Base-by-base conservation (phyloP, 1,140 invertebrate species). In the Berghia stephanieae region DNA sequence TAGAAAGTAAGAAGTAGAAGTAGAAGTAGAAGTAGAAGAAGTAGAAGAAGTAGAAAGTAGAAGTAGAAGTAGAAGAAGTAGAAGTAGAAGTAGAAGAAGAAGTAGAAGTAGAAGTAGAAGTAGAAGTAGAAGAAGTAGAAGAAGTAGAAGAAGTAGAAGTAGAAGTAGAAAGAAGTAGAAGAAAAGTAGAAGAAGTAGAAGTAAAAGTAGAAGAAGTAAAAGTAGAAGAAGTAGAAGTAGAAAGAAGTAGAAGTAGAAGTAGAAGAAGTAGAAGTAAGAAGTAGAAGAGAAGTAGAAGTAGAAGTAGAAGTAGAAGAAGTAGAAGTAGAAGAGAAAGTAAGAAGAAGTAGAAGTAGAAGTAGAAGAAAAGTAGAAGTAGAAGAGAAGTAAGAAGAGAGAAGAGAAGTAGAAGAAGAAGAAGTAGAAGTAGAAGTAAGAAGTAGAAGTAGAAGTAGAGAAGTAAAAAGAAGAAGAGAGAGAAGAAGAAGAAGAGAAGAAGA, bases 1-100 rank as follows among this genome's bases (percentile, higher is more conserved):
- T 13, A 68, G 66, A 68, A 68, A n/a, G n/a, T n/a, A 68, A 68
- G n/a, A 36, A 68, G 34, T 13, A 36, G 34, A 68, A 36, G 66
- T n/a, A 68, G 66, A 36, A 68, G 34, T 13, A 68, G 66, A 68
- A 68, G n/a, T 6, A 31, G 66, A 34, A 36, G 34, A 36, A 40
- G 66, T 36, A 36, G 66, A 16, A 40, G 16, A 27, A 68, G n/a
- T 31, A 68, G 27, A 68, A 34, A 68, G 34, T 21, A 34, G 34
- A 34, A 36, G 34, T 21, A 68, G 34, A 34, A 40, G 21, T 21
- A 36, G 34, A 34, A n/a, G 34, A 34, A 68, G 34, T 21, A 68
- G 34, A 34, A 68, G n/a, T 10, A 68, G 31, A 34, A 68, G 31
- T 21, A 40, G 34, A 8, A 40, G 34, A 8, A n/a, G 16, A 40